Evolutionary conservation across 2,113 vertebrate species (phyloP).

Genomic region (Jaculus jaculus): DNA sequence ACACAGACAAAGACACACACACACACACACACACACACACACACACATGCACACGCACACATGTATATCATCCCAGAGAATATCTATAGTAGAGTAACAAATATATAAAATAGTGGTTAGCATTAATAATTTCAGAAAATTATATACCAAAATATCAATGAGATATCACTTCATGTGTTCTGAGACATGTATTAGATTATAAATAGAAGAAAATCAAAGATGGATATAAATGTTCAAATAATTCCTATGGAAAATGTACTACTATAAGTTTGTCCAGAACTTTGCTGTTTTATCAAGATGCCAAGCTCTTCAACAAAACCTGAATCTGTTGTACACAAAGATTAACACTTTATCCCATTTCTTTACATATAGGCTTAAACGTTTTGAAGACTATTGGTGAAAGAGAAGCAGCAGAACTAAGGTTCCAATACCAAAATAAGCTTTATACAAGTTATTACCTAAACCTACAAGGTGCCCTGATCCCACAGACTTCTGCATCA

Average conservation of each 20-base stretch:
- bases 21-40: too few species aligned
- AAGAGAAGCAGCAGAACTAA: neutral
- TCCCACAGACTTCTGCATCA: rapidly evolving
- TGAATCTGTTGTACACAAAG: neutral
- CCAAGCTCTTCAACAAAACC: neutral
- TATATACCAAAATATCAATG: neutral
- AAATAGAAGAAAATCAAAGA: neutral
- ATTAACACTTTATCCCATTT: neutral
- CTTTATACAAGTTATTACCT: neutral
- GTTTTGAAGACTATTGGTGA: neutral
- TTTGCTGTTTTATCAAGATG: neutral
- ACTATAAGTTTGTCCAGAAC: neutral
- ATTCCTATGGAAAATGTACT: neutral
- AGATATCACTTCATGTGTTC: neutral
- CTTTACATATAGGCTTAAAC: neutral
- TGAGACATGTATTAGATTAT: neutral
- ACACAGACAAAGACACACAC: too few species aligned
- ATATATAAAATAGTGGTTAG: neutral
- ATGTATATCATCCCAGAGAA: too few species aligned
- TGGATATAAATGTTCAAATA: neutral
- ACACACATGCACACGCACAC: too few species aligned
- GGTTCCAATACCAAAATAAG: neutral
- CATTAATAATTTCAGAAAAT: neutral
- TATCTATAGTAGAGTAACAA: too few species aligned
- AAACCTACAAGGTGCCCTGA: neutral